Evolutionary conservation across 2,888 invertebrate genomes (phyloP), one percentile per base, ranked within the genome.

Genomic region (Caenorhabditis virilis): DNA sequence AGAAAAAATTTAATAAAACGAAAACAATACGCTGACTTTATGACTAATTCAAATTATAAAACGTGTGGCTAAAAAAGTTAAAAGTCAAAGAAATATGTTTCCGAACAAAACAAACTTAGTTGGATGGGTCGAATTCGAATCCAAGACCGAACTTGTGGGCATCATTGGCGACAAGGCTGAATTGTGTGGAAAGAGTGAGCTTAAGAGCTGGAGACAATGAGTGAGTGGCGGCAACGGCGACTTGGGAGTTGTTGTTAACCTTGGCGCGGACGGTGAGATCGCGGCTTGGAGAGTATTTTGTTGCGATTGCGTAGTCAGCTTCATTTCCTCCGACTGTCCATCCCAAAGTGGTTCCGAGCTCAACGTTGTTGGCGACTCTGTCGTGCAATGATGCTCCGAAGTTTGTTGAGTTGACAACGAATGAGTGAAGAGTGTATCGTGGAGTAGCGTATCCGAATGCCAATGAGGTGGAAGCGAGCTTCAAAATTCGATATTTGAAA

Each of bases 371-470:
- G 63, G 74, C 72, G 33, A 80, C 77, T 56, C 73, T 74, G 67
- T 80, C 78, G 74, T 69, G 76, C 47, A 77, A 65, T 22, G 75
- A 68, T 35, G 72, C 74, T 59, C 77, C 77, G 67, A 76, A 76
- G 54, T 76, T 71, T 39, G 52, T 62, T 6, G 74, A 69, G 68
- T 69, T 72, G 50, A 69, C 55, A 23, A 78, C 77, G 59, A 62
- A 80, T 25, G 94, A 91, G 86, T 95, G 93, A 70, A 98, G 88
- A 80, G 91, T 90, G 86, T 95, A 95, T 85, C 97, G 95, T 64
- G 89, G 90, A 78, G 90, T 89, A 71, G 89, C 87, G 86, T 92
- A 95, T 57, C 95, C 97, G 82, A 97, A 88, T 6, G 78, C 78
- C 41, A 82, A 47, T 13, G 73, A 61, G 15, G 69, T 68, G 36